phyloP scores from a whole-genome alignment of 2,797 vertebrate genomes.

The Microchirus variegatus region DNA sequence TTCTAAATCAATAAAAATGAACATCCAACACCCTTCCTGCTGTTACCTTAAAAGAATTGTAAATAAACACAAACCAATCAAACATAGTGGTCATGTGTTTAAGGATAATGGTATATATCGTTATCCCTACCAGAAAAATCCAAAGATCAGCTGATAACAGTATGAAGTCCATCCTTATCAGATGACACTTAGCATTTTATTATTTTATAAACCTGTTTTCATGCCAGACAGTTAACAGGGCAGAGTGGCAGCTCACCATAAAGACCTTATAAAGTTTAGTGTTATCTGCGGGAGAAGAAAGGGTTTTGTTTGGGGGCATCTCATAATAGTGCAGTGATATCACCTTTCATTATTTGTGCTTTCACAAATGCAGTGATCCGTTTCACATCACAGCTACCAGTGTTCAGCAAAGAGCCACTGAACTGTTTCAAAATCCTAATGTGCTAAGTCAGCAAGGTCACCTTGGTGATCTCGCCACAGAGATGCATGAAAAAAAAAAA shows the following conservation, averaged over 20 bases:
- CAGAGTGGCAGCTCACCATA: slow-evolving; percentile 14
- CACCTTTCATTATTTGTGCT: not conserved
- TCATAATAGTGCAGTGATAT: not conserved
- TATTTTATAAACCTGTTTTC: slow-evolving; percentile 52
- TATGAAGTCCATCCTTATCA: slow-evolving; percentile 58
- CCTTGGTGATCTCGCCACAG: slow-evolving; percentile 35
- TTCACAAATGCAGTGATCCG: not conserved
- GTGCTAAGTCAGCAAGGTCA: slow-evolving; percentile 18
- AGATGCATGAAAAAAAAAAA: slow-evolving; percentile 37
- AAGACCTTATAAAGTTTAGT: slow-evolving; percentile 15
- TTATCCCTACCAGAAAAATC: slow-evolving; percentile 3
- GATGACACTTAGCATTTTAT: slow-evolving; percentile 34
- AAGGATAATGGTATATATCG: not conserved
- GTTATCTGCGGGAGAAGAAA: slow-evolving; percentile 16
- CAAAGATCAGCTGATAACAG: slow-evolving; percentile 22
- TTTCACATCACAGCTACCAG: not conserved
- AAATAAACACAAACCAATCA: slow-evolving; percentile 6
- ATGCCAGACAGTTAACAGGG: slow-evolving; percentile 20
- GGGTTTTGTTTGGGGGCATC: slow-evolving; percentile 1
- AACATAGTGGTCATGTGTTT: no score
- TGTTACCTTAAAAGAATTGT: not conserved
- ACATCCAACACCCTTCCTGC: no score
- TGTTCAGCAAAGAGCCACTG: not conserved
- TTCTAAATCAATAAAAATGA: no score
- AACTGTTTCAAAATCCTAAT: not conserved